A percentile compares a stretch with the other conserved stretches of the same genome.
Conservation (phyloP, 1,140 invertebrate species). For the Dinothrombium tinctorium region DNA sequence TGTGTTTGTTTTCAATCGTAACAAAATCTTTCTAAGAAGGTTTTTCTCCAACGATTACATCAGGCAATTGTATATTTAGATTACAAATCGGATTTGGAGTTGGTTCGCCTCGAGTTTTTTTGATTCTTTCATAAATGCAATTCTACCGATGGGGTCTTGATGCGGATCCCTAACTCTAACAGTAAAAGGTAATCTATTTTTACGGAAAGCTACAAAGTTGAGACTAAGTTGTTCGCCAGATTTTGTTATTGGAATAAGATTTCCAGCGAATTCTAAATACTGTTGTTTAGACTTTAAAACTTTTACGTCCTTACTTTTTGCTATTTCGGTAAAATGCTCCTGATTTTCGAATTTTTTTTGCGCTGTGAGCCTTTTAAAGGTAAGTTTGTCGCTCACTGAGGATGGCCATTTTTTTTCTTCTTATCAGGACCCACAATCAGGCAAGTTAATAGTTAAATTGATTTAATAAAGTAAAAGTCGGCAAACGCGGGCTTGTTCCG, state of each 20-base stretch:
- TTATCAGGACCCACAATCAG: too few species aligned
- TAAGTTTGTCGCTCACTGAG: too few species aligned
- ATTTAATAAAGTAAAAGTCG: too few species aligned
- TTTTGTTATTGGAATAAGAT: constrained; percentile 87
- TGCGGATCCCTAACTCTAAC: constrained; percentile 77
- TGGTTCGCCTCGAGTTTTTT: constrained; percentile 47
- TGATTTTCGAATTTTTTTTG: constrained; percentile 93
- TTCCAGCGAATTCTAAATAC: constrained; percentile 91
- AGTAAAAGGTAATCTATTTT: constrained; percentile 82
- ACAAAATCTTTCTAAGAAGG: too few species aligned
- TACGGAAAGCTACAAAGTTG: constrained; percentile 87
- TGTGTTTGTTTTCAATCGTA: too few species aligned
- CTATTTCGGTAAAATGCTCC: constrained; percentile 89
- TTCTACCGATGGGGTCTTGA: constrained; percentile 69
- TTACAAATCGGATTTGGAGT: constrained; percentile 88
- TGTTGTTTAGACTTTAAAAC: constrained; percentile 81
- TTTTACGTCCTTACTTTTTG: constrained; percentile 85
- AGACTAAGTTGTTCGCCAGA: constrained; percentile 90
- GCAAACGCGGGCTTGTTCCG: too few species aligned
- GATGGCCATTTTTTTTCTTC: too few species aligned
- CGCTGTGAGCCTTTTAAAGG: too few species aligned
- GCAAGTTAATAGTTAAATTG: too few species aligned
- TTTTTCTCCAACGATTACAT: constrained; percentile 24
- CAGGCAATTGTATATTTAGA: constrained; percentile 79
- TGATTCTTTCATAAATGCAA: constrained; percentile 90